These are phyloP conservation scores for Pycnomerus fuliginosus DNA, from an alignment of 2,888 invertebrate species.

Conservation along the genomic window DNA sequence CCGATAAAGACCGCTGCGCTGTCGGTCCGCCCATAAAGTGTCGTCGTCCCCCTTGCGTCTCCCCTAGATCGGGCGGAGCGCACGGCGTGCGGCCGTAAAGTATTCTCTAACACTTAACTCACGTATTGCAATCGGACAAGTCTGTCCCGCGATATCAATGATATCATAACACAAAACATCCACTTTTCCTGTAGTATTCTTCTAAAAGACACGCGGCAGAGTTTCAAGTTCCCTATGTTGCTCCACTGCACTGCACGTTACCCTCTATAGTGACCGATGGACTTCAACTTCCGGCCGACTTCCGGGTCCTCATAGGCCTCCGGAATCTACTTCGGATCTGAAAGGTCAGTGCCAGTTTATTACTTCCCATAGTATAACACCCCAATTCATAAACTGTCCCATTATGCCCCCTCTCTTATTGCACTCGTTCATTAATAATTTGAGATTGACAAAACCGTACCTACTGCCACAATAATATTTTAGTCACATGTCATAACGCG, in stretches of 20 bases:
- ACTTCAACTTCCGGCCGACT: slow-evolving; percentile 48
- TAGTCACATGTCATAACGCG: too few species aligned
- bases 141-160: slow-evolving; percentile 49
- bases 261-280: slow-evolving; percentile 49
- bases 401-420: too few species aligned
- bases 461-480: too few species aligned
- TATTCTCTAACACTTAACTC: slow-evolving; percentile 56
- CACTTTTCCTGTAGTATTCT: slow-evolving; percentile 37
- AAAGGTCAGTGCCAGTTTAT: slow-evolving; percentile 53
- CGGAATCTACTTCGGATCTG: slow-evolving; percentile 47
- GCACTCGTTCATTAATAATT: too few species aligned
- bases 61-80: slow-evolving; percentile 49
- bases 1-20: slow-evolving; percentile 52
- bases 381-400: too few species aligned
- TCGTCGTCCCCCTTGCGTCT: slow-evolving; percentile 42
- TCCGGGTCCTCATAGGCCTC: slow-evolving; percentile 49
- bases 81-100: slow-evolving; percentile 52
- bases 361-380: slow-evolving; percentile 44
- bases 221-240: too few species aligned
- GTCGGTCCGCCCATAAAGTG: slow-evolving; percentile 56
- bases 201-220: slow-evolving; percentile 7
- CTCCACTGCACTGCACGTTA: slow-evolving; percentile 21
- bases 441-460: too few species aligned
- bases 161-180: too few species aligned
- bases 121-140: slow-evolving; percentile 54